These are phyloP conservation scores for Anableps anableps DNA, from an alignment of 2,797 vertebrate species.

Conservation along the genomic window DNA sequence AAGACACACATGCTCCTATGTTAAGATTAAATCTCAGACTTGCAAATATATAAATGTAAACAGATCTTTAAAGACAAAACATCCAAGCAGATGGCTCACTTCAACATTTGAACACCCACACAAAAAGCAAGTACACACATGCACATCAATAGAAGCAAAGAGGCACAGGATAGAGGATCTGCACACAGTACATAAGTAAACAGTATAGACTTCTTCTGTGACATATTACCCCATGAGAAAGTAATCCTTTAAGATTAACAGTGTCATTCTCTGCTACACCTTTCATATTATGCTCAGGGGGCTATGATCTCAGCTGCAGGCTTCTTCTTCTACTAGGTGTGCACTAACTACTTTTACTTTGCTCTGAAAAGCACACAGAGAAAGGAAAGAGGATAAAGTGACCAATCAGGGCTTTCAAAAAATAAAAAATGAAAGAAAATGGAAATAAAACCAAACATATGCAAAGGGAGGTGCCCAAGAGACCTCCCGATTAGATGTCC, in stretches of 20 bases:
- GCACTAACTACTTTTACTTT: slow-evolving; percentile 54
- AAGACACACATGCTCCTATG: slow-evolving; percentile 44
- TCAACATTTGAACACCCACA: slow-evolving; percentile 68
- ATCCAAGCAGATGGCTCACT: slow-evolving; percentile 68
- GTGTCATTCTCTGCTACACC: slow-evolving; percentile 71
- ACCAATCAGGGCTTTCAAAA: slow-evolving; percentile 36
- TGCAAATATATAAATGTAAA: slow-evolving; percentile 61
- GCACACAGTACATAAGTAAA: slow-evolving; percentile 56
- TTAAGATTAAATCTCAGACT: slow-evolving; percentile 65
- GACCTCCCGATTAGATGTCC: no score
- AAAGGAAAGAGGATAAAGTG: slow-evolving; percentile 34
- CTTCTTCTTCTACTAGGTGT: slow-evolving; percentile 57
- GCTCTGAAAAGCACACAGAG: slow-evolving; percentile 29
- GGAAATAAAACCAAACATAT: background rate
- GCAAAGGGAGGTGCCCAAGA: background rate
- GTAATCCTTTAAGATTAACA: slow-evolving; percentile 78
- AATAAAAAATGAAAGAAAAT: background rate
- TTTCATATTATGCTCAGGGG: slow-evolving; percentile 66
- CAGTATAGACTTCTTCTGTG: slow-evolving; percentile 60
- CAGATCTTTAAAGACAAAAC: slow-evolving; percentile 50
- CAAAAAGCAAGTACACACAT: slow-evolving; percentile 44
- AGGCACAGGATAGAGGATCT: slow-evolving; percentile 36
- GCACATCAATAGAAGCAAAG: slow-evolving; percentile 41
- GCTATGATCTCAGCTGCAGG: slow-evolving; percentile 51
- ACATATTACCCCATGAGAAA: slow-evolving; percentile 73